Conservation (phyloP, 37 sponge, comb jelly and placozoan species). For the Amphimedon queenslandica region DNA sequence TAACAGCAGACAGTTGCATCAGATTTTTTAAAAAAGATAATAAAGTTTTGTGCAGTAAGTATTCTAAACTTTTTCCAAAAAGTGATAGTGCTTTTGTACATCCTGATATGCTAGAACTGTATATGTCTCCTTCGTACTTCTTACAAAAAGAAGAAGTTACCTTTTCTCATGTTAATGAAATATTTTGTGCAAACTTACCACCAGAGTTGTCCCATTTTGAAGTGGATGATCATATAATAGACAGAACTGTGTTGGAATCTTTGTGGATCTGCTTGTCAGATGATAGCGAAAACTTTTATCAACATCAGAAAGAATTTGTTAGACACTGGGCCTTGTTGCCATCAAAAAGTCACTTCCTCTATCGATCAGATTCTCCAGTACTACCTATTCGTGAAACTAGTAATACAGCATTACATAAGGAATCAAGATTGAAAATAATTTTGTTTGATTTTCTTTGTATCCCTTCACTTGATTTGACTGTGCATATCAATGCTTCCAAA, state of each 20-base stretch:
- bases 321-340: background rate
- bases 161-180: background rate
- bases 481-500: background rate
- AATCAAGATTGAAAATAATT: no score
- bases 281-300: background rate
- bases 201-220: background rate
- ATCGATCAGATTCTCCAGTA: background rate
- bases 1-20: constrained; percentile 33
- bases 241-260: background rate
- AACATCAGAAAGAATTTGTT: background rate
- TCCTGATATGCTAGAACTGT: constrained; percentile 17
- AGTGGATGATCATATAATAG: background rate
- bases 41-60: constrained; percentile 30
- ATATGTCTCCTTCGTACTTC: constrained; percentile 5
- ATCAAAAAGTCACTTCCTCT: background rate
- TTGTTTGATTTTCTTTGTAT: no score
- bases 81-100: constrained; percentile 19
- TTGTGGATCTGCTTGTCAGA: background rate
- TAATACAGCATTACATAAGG: no score
- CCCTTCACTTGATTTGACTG: background rate
- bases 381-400: background rate
- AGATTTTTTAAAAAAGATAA: constrained; percentile 12
- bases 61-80: background rate
- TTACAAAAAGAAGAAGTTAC: background rate
- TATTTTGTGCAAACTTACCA: background rate